Conservation (phyloP, 2,797 vertebrate genomes). For the Darevskia mixta region DNA sequence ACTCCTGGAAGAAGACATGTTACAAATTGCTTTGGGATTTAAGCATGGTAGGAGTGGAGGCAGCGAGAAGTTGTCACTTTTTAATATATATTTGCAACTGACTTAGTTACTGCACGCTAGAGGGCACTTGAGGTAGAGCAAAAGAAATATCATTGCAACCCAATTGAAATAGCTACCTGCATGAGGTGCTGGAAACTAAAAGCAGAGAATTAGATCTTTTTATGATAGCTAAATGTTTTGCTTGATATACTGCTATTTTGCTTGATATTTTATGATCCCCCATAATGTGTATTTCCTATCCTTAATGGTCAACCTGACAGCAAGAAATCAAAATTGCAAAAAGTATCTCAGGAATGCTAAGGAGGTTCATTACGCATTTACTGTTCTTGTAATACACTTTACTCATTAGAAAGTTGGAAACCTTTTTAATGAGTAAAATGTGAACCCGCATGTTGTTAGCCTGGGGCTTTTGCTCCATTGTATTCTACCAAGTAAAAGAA, state of each 20-base stretch:
- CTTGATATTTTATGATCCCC: conserved; percentile 16
- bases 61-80: neutral
- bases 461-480: neutral
- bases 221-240: neutral
- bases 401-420: neutral
- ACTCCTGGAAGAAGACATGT: conserved; percentile 47
- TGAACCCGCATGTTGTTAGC: neutral
- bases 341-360: conserved; percentile 38
- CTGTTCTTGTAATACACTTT: conserved; percentile 17
- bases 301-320: conserved; percentile 45
- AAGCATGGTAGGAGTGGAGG: conserved; percentile 17
- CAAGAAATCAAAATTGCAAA: conserved; percentile 65
- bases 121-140: conserved; percentile 88
- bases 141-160: conserved; percentile 60
- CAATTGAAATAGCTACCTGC: neutral
- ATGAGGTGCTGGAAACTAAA: conserved; percentile 41
- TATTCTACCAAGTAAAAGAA: neutral
- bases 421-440: conserved; percentile 8
- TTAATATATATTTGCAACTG: conserved; percentile 66
- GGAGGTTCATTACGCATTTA: neutral
- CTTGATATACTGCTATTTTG: conserved; percentile 46
- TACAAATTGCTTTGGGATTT: conserved; percentile 47
- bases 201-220: conserved; percentile 15
- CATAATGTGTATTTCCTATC: conserved; percentile 37
- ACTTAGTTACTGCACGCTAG: conserved; percentile 86